Conservation (phyloP, 2,888 invertebrate species). For the Drosophila incognita region DNA sequence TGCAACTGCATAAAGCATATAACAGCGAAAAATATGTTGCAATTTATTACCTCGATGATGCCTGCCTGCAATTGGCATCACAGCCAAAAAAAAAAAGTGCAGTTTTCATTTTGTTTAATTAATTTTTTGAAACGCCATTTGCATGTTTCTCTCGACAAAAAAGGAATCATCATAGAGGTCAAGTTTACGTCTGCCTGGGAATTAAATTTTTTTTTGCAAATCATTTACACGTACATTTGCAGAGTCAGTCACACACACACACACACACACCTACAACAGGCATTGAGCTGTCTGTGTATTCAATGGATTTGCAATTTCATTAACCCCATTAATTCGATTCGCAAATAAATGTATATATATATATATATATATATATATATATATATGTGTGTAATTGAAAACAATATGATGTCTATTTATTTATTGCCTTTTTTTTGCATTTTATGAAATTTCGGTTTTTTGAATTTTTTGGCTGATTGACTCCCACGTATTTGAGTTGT, state of each 20-base stretch:
- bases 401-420: conserved; percentile 78
- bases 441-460: conserved; percentile 55
- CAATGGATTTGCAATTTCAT: conserved; percentile 63
- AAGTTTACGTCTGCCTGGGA: conserved; percentile 61
- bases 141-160: conserved; percentile 44
- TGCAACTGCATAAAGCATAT: conserved; percentile 24
- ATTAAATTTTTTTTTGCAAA: neutral
- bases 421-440: conserved; percentile 33
- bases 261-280: conserved; percentile 12
- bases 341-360: conserved; percentile 13
- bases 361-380: conserved; percentile 11
- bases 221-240: conserved; percentile 2
- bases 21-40: conserved; percentile 34
- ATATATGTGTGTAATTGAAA: conserved; percentile 68
- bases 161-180: conserved; percentile 59
- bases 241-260: conserved; percentile 23
- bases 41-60: conserved; percentile 45
- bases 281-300: conserved; percentile 55
- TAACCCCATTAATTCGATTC: conserved; percentile 64
- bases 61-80: conserved; percentile 11
- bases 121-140: conserved; percentile 61
- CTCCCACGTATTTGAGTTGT: conserved; percentile 66
- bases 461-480: conserved; percentile 61
- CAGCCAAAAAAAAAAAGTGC: neutral
- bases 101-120: conserved; percentile 32